Evolutionary conservation across 2,888 invertebrate species (phyloP).

Genomic region (Drosophila ochracea): DNA sequence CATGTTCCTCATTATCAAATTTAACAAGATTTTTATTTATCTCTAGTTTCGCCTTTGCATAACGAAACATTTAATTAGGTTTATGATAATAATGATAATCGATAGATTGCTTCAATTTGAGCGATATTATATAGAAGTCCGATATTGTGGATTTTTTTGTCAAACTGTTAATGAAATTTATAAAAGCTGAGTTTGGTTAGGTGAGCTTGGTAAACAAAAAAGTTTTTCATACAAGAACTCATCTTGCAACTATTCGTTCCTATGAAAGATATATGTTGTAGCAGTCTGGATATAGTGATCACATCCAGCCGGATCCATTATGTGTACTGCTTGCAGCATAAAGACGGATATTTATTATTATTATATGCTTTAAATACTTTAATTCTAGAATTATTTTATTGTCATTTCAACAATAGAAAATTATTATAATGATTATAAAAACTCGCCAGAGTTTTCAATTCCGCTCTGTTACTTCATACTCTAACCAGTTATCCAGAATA

Average conservation of each 20-base stretch:
- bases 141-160: background rate
- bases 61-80: background rate
- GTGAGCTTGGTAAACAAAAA: background rate
- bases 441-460: background rate
- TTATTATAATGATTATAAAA: background rate
- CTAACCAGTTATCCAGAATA: background rate
- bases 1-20: background rate
- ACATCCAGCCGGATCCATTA: background rate
- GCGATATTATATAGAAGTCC: background rate
- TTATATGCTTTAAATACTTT: too few species aligned
- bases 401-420: background rate
- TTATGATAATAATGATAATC: background rate
- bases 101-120: background rate
- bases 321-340: background rate
- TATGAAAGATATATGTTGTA: background rate
- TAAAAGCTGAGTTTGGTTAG: background rate
- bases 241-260: background rate
- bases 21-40: background rate
- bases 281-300: background rate
- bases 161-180: background rate
- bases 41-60: background rate
- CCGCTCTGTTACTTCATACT: background rate
- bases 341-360: background rate
- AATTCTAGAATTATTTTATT: background rate
- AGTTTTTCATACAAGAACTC: background rate